A percentile compares a stretch with the other conserved stretches of the same genome.
Conservation (phyloP, 2,797 vertebrate genomes). For the Leuciscus waleckii region DNA sequence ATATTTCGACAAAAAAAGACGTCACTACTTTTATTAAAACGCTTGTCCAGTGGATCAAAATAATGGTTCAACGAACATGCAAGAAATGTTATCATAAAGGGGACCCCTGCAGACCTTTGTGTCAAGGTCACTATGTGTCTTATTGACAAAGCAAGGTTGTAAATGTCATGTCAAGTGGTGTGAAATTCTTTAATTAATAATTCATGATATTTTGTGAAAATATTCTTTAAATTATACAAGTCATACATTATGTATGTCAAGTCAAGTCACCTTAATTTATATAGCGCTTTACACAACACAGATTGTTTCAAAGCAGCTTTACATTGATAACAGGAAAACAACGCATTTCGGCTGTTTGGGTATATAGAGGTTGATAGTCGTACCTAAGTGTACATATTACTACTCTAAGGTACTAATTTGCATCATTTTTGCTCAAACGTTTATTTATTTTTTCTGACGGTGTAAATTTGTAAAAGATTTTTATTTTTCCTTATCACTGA, state of each 20-base stretch:
- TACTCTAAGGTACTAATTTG: not conserved
- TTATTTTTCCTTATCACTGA: not conserved
- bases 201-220: constrained; percentile 6
- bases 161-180: constrained; percentile 29
- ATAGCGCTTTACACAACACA: not conserved
- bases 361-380: not conserved
- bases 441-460: not conserved
- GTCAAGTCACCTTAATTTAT: not conserved
- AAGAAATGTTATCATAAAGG: not conserved
- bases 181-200: constrained; percentile 19
- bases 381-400: not conserved
- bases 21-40: not conserved
- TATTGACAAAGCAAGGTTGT: constrained; percentile 30
- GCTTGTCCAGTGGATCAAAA: not conserved
- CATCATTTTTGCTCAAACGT: not conserved
- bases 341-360: not conserved
- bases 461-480: not conserved
- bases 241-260: not conserved
- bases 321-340: not conserved
- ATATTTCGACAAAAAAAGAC: not conserved
- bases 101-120: not conserved
- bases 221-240: not conserved
- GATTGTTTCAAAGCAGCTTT: not conserved
- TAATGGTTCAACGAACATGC: not conserved
- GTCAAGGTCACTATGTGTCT: constrained; percentile 19